Evolutionary conservation across 2,797 vertebrate species (phyloP).

Genomic region (Chaetophractus vellerosus): DNA sequence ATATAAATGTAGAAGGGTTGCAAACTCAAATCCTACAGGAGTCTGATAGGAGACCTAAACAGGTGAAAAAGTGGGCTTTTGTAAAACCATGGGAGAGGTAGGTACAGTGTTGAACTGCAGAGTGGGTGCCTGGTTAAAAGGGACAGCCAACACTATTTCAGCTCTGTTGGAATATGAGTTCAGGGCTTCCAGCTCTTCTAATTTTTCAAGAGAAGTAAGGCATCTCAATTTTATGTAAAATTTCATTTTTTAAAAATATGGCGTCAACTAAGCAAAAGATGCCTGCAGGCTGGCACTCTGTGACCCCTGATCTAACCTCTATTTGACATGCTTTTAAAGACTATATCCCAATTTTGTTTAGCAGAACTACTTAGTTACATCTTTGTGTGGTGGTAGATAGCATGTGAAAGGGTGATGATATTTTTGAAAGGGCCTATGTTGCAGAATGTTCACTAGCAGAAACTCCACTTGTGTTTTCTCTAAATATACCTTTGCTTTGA

Average conservation of each 20-base stretch:
- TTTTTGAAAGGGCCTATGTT: rapidly evolving
- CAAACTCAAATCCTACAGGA: neutral
- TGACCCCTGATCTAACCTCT: neutral
- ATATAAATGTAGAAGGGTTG: neutral
- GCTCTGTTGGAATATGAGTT: neutral
- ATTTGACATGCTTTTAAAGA: neutral
- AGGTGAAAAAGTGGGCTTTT: neutral
- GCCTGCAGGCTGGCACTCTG: neutral
- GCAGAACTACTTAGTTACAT: neutral
- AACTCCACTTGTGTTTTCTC: neutral
- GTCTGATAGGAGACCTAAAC: neutral
- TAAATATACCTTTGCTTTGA: neutral
- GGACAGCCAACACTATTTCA: neutral
- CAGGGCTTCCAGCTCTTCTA: neutral
- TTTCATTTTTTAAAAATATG: neutral
- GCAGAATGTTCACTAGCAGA: neutral
- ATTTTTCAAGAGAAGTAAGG: slow-evolving; percentile 17
- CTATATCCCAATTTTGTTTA: no score
- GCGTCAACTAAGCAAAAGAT: neutral
- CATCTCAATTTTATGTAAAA: neutral
- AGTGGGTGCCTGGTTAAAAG: neutral
- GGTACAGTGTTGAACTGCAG: neutral
- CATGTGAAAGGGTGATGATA: neutral
- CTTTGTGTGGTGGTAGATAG: neutral
- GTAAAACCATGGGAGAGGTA: neutral